These are phyloP conservation scores for Antigone vipio DNA, from an alignment of 2,113 vertebrate species.

Conservation along the genomic window DNA sequence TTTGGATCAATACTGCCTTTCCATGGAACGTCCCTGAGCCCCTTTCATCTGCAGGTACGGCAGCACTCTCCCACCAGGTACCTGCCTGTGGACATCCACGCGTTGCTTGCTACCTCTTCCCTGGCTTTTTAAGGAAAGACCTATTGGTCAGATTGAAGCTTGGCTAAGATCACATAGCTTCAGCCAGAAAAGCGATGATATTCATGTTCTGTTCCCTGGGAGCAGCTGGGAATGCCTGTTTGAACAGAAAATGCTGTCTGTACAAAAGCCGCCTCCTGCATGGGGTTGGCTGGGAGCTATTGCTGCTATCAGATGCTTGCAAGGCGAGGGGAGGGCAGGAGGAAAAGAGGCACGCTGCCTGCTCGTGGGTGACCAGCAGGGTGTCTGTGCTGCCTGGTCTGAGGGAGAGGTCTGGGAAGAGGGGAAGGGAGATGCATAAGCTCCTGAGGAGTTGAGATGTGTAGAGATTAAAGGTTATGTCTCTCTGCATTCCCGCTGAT, in stretches of 20 bases:
- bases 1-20: background rate
- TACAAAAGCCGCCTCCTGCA: background rate
- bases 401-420: background rate
- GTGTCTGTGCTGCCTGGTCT: background rate
- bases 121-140: background rate
- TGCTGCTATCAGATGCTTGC: background rate
- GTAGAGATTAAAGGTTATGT: background rate
- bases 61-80: background rate
- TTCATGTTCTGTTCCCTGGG: background rate
- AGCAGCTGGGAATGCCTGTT: constrained; percentile 47
- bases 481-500: background rate
- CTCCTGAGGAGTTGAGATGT: background rate
- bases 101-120: background rate
- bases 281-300: background rate
- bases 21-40: background rate
- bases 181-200: background rate
- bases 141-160: background rate
- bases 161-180: background rate
- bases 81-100: background rate
- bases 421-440: background rate
- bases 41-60: background rate
- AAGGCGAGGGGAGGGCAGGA: background rate
- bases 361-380: background rate
- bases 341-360: background rate
- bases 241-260: constrained; percentile 24